Evolutionary conservation across 2,888 invertebrate genomes (phyloP).

Genomic region (Xestoiulus laeticollis): DNA sequence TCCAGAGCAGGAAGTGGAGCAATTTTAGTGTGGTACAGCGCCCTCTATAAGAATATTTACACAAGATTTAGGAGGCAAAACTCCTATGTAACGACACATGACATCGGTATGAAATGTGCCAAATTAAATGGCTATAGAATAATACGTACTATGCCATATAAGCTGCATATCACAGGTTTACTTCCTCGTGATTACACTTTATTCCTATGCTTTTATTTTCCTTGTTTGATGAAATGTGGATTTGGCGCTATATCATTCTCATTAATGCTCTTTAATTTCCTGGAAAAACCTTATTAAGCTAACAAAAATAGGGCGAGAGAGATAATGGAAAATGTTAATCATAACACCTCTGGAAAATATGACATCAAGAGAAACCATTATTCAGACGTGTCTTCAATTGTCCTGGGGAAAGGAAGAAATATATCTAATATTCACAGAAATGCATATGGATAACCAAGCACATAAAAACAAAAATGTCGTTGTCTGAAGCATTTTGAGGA

Average conservation of each 20-base stretch:
- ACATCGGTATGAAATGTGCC: no score
- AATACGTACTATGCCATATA: no score
- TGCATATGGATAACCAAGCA: no score
- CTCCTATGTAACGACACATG: no score
- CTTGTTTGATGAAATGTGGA: not conserved
- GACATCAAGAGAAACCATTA: not conserved
- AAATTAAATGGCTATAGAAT: no score
- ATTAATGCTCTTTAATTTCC: conserved; percentile 7
- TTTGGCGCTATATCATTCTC: not conserved
- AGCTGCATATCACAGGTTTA: no score
- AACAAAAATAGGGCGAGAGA: not conserved
- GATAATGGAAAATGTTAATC: not conserved
- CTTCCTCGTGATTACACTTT: no score
- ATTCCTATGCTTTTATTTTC: no score
- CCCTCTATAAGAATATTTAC: not conserved
- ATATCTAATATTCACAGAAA: not conserved
- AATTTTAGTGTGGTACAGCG: not conserved
- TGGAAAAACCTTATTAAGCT: not conserved
- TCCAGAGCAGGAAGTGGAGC: not conserved
- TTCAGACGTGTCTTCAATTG: no score
- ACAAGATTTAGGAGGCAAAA: not conserved
- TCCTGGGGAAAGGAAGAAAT: no score
- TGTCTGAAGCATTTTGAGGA: not conserved
- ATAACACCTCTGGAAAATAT: not conserved
- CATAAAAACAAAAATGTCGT: not conserved